These are phyloP conservation scores for Aegotheles bennettii DNA, from an alignment of 2,113 vertebrate genomes.

Conservation along the genomic window DNA sequence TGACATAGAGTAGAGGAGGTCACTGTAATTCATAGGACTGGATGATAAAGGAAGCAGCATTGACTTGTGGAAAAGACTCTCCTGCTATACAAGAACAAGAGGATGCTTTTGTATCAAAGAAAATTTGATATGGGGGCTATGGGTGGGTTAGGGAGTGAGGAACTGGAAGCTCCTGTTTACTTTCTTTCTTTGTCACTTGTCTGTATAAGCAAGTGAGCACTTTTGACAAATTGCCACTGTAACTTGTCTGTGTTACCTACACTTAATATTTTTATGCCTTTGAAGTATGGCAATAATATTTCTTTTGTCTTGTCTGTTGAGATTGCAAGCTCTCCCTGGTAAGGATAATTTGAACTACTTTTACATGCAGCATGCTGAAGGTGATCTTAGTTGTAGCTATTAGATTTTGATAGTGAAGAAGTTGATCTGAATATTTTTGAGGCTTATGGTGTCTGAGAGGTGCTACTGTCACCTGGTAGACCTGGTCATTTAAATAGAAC, in stretches of 20 bases:
- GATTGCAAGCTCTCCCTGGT: not conserved
- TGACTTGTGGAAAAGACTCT: not conserved
- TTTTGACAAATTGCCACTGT: not conserved
- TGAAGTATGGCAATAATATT: not conserved
- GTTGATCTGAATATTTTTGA: not conserved
- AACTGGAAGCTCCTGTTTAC: not conserved
- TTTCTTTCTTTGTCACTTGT: not conserved
- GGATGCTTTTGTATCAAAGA: not conserved
- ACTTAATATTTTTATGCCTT: not conserved
- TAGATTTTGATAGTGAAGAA: not conserved
- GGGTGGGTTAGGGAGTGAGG: not conserved
- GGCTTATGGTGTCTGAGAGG: not conserved
- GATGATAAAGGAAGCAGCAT: not conserved
- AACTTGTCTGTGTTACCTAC: not conserved
- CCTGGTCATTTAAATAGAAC: not conserved
- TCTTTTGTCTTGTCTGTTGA: not conserved
- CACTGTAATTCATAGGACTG: not conserved
- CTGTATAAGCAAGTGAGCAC: not conserved
- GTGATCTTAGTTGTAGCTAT: not conserved
- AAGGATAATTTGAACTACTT: not conserved
- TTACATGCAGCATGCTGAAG: not conserved
- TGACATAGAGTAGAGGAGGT: not conserved
- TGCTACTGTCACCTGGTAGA: not conserved
- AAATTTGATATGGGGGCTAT: not conserved
- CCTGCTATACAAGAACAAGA: not conserved